These are phyloP conservation scores for Chrysopilus asiliformis DNA, from an alignment of 2,888 invertebrate species.

Conservation along the genomic window DNA sequence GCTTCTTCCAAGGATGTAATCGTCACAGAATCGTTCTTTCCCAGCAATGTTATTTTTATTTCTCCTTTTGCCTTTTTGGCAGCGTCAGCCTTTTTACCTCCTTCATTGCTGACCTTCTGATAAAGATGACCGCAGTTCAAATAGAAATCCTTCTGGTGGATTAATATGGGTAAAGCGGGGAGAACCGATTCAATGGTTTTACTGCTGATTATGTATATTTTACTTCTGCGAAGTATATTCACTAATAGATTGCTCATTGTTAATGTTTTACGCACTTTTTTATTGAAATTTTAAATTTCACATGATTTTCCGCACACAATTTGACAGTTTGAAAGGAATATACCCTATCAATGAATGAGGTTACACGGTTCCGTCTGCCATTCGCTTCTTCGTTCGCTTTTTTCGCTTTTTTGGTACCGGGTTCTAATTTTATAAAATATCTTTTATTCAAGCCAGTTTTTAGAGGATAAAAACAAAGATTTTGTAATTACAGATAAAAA, in stretches of 20 bases:
- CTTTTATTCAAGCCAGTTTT: no score
- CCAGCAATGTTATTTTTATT: slow-evolving; percentile 50
- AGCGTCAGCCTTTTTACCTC: slow-evolving; percentile 1
- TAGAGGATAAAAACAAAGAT: no score
- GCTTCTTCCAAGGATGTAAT: slow-evolving; percentile 55
- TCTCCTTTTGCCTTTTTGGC: slow-evolving; percentile 14
- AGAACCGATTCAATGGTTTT: neutral
- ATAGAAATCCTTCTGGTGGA: neutral
- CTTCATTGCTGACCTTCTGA: slow-evolving; percentile 2
- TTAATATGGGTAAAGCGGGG: neutral
- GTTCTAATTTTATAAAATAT: no score
- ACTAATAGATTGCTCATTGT: slow-evolving; percentile 4
- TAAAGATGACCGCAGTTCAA: neutral
- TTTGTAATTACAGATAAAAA: no score
- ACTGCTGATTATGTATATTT: neutral
- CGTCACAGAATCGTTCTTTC: slow-evolving; percentile 41
- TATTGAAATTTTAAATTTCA: no score
- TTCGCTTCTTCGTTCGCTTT: no score
- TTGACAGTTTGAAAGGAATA: no score
- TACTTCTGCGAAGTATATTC: slow-evolving; percentile 4
- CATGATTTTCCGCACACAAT: no score
- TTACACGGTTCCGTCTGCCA: no score
- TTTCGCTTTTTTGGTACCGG: no score
- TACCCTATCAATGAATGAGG: no score
- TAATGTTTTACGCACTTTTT: no score